Evolutionary conservation across 1,140 invertebrate species (phyloP).

Genomic region (Melitaea cinxia): DNA sequence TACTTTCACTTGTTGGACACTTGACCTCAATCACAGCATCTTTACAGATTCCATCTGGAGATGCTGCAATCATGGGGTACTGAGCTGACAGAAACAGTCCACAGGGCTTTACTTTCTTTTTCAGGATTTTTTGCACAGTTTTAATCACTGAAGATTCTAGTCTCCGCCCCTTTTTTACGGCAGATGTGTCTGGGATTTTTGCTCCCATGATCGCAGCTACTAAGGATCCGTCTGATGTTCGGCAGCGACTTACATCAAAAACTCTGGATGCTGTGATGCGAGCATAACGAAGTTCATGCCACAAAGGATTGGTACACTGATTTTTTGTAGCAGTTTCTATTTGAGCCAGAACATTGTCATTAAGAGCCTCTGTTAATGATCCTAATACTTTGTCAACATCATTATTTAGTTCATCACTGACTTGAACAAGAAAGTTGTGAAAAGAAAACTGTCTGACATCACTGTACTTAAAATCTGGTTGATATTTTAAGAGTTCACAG

Average conservation of each 20-base stretch:
- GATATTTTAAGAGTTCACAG: constrained; percentile 33
- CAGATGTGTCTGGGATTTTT: constrained; percentile 24
- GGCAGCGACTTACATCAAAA: constrained; percentile 20
- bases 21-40: constrained; percentile 43
- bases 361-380: constrained; percentile 18
- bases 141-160: constrained; percentile 21
- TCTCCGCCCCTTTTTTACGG: constrained; percentile 22
- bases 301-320: constrained; percentile 13
- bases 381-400: constrained; percentile 3
- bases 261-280: constrained; percentile 23
- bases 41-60: constrained; percentile 26
- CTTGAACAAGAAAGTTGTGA: constrained; percentile 15
- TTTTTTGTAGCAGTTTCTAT: constrained; percentile 15
- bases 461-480: constrained; percentile 22
- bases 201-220: constrained; percentile 28
- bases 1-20: constrained; percentile 45
- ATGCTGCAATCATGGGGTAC: constrained; percentile 26
- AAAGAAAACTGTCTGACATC: constrained; percentile 20
- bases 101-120: constrained; percentile 14
- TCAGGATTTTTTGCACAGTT: constrained; percentile 6
- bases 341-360: too few species aligned
- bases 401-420: constrained; percentile 7
- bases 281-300: constrained; percentile 21
- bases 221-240: constrained; percentile 25
- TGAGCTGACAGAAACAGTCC: constrained; percentile 21